phyloP scores from a whole-genome alignment of 2,888 invertebrate genomes.

The Anoplius nigerrimus region DNA sequence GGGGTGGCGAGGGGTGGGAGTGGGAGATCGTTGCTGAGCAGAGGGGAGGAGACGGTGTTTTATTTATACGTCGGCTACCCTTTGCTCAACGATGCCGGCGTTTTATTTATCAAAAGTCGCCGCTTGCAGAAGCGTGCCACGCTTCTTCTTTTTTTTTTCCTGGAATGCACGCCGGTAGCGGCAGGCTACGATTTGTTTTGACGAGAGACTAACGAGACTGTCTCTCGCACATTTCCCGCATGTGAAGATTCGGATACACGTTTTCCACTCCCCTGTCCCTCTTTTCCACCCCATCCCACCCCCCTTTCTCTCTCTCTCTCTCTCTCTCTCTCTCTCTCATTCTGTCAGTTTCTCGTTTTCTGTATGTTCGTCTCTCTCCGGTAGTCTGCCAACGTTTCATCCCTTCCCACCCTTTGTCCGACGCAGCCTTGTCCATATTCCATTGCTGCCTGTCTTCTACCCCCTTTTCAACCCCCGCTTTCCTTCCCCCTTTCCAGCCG shows the following conservation, averaged over 20 bases:
- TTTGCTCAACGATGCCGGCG: too few species aligned
- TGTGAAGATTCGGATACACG: background rate
- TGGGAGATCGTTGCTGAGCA: too few species aligned
- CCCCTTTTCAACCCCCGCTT: conserved; percentile 1
- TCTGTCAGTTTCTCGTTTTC: conserved; percentile 1
- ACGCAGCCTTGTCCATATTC: background rate
- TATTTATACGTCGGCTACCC: too few species aligned
- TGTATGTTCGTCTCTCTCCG: conserved; percentile 15
- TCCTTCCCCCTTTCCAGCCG: too few species aligned
- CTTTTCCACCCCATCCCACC: conserved; percentile 21
- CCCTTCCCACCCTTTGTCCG: conserved; percentile 22
- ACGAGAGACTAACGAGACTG: conserved; percentile 55
- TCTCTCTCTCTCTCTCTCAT: background rate
- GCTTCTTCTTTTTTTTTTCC: too few species aligned
- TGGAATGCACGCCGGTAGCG: too few species aligned
- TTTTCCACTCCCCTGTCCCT: conserved; percentile 15
- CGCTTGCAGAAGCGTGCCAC: too few species aligned
- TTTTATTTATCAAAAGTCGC: too few species aligned
- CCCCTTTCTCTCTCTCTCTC: background rate
- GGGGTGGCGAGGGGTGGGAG: too few species aligned
- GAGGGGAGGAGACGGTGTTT: too few species aligned
- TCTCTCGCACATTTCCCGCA: conserved; percentile 40
- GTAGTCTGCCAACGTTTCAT: conserved; percentile 24
- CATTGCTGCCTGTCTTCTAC: conserved; percentile 9
- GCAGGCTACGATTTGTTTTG: conserved; percentile 49